A percentile compares a stretch with the other conserved stretches of the same genome.
Conservation (phyloP, 2,113 vertebrate genomes). For the Lophotis ruficrista region DNA sequence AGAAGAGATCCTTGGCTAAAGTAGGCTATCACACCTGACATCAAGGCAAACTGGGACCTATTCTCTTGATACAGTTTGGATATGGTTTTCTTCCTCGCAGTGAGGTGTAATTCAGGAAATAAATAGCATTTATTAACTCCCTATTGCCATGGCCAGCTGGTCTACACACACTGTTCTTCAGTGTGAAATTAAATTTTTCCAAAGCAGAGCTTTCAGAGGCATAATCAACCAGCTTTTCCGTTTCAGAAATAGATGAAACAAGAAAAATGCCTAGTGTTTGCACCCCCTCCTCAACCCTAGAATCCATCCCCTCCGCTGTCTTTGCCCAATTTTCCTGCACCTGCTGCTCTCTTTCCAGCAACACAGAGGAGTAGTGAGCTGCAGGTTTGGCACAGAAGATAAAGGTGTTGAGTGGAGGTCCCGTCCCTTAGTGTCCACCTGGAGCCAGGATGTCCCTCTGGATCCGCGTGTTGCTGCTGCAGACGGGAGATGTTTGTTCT, state of each 20-base stretch:
- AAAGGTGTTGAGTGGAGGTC: neutral
- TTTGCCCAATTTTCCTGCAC: neutral
- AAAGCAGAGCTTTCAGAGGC: neutral
- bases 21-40: neutral
- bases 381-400: neutral
- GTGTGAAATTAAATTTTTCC: neutral
- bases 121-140: neutral
- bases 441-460: neutral
- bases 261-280: neutral
- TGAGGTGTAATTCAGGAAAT: neutral
- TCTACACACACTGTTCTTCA: neutral
- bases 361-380: neutral
- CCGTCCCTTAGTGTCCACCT: neutral
- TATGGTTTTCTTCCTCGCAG: neutral
- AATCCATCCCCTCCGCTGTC: neutral
- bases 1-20: neutral
- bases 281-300: fast-evolving
- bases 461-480: fast-evolving
- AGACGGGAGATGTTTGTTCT: neutral
- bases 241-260: neutral
- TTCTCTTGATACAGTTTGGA: neutral
- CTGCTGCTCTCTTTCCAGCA: neutral
- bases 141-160: neutral
- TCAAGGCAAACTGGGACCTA: neutral
- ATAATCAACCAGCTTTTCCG: neutral